Conservation (phyloP, 2,888 invertebrate genomes). For the Resseliella maxima region DNA sequence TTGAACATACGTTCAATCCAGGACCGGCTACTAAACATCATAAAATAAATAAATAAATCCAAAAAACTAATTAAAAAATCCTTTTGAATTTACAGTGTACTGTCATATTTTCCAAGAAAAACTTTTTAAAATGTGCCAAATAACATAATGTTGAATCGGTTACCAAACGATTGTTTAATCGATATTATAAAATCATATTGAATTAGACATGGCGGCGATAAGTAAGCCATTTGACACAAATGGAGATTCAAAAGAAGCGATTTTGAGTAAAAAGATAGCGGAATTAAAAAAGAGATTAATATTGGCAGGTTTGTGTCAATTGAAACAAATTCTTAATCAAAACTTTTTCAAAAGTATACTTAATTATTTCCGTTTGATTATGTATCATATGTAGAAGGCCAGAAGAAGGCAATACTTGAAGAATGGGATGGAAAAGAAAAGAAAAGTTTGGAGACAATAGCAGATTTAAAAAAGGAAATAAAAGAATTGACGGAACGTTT, state of each 20-base stretch:
- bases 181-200: background rate
- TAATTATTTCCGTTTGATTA: too few relatives aligned
- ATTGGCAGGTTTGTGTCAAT: slow-evolving; percentile 74
- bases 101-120: background rate
- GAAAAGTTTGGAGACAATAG: slow-evolving; percentile 77
- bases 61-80: too few relatives aligned
- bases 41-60: too few relatives aligned
- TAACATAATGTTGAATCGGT: too few relatives aligned
- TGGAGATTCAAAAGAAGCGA: slow-evolving; percentile 67
- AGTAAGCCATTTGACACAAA: slow-evolving; percentile 63
- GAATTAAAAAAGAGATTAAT: slow-evolving; percentile 89
- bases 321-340: background rate
- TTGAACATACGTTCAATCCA: too few relatives aligned
- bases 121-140: background rate
- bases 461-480: slow-evolving; percentile 79
- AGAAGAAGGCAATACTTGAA: slow-evolving; percentile 84
- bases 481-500: slow-evolving; percentile 74
- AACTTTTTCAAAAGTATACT: too few relatives aligned
- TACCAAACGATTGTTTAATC: too few relatives aligned
- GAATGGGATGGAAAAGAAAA: slow-evolving; percentile 82
- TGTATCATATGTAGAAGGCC: slow-evolving; percentile 74
- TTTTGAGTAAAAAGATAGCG: slow-evolving; percentile 80
- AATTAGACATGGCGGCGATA: background rate
- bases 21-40: too few relatives aligned
- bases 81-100: too few relatives aligned